Evolutionary conservation across 2,113 vertebrate genomes (phyloP).

Genomic region (Hipposideros armiger): DNA sequence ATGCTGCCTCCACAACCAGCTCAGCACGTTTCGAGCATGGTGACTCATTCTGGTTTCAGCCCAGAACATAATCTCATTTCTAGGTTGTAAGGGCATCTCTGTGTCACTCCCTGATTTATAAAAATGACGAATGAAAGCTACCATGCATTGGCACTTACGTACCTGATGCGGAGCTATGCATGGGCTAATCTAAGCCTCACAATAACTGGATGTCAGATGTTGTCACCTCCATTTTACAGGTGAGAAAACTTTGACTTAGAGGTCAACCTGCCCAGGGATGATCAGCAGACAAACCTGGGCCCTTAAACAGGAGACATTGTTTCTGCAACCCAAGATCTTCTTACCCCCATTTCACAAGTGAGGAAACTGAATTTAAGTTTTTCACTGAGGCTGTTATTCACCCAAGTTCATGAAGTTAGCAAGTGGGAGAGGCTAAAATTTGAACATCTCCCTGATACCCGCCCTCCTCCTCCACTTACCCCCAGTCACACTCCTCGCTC

Average conservation of each 20-base stretch:
- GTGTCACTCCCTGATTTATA: neutral
- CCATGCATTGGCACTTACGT: neutral
- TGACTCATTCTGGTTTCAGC: constrained; percentile 62
- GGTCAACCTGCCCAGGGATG: neutral
- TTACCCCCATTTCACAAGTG: neutral
- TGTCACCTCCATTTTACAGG: neutral
- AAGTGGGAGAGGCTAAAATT: neutral
- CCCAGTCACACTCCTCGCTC: neutral
- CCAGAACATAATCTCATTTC: neutral
- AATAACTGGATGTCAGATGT: neutral
- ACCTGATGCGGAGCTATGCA: neutral
- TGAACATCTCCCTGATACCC: neutral
- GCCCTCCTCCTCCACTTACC: rapidly evolving
- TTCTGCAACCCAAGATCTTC: neutral
- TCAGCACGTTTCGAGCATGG: neutral
- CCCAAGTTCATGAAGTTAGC: neutral
- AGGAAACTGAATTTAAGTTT: neutral
- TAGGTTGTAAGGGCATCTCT: constrained; percentile 34
- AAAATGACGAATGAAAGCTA: neutral
- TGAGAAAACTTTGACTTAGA: neutral
- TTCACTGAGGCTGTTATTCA: neutral
- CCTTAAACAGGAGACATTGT: neutral
- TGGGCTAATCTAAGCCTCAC: neutral
- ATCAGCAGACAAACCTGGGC: neutral
- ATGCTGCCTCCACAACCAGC: neutral